Conservation (phyloP, 2,113 vertebrate species). For the Talpa occidentalis region DNA sequence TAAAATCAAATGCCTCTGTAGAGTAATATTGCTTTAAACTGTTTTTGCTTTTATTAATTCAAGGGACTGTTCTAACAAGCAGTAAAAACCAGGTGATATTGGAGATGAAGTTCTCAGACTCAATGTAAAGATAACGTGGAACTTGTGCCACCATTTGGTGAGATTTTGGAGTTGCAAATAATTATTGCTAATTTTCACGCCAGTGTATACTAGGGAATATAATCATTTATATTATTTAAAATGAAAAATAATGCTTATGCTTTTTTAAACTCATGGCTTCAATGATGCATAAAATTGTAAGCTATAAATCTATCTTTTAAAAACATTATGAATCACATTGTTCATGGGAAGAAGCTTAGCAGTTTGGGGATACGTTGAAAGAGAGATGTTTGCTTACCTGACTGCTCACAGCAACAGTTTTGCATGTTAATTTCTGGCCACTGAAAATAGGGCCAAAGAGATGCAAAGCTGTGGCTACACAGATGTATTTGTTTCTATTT, state of each 20-base stretch:
- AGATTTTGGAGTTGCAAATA: conserved; percentile 69
- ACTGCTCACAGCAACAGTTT: background rate
- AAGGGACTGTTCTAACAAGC: background rate
- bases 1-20: background rate
- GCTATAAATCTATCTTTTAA: background rate
- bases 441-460: background rate
- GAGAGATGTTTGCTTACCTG: background rate
- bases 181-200: conserved; percentile 49
- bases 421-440: background rate
- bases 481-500: too few relatives aligned
- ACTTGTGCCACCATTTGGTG: conserved; percentile 74
- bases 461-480: background rate
- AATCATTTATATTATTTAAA: background rate
- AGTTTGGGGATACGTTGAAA: background rate
- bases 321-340: background rate
- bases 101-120: background rate
- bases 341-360: background rate
- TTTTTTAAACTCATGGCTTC: background rate
- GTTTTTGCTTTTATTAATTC: background rate
- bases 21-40: background rate
- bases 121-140: background rate
- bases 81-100: background rate
- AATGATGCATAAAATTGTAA: background rate
- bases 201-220: background rate
- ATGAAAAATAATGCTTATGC: background rate